Evolutionary conservation across 2,113 vertebrate species (phyloP).

Genomic region (Drymodes brunneopygia): DNA sequence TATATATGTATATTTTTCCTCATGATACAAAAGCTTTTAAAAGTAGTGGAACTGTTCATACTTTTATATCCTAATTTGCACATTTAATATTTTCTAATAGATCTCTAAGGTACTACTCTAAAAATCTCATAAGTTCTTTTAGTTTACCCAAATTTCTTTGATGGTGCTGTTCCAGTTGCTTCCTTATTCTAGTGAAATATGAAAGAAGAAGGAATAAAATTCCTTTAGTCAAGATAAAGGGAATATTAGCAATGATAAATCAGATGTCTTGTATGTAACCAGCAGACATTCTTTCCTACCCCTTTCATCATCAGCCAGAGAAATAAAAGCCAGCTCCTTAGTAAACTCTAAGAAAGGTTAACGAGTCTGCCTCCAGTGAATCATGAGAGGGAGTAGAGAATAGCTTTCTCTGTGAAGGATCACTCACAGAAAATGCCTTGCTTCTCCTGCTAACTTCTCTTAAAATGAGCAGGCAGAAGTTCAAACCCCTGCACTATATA

Average conservation of each 20-base stretch:
- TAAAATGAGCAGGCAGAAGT: not conserved
- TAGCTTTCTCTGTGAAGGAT: not conserved
- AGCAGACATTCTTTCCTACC: not conserved
- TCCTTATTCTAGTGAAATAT: not conserved
- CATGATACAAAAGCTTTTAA: not conserved
- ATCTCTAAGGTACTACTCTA: not conserved
- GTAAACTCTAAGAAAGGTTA: slow-evolving; percentile 33
- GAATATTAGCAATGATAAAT: not conserved
- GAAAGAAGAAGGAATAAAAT: not conserved
- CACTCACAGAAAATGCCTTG: not conserved
- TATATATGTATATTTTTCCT: not conserved
- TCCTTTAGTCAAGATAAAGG: not conserved
- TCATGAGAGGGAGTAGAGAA: not conserved
- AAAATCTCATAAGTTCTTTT: not conserved
- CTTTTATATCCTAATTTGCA: not conserved
- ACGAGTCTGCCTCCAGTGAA: not conserved
- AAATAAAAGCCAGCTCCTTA: slow-evolving; percentile 11
- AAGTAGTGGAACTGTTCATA: not conserved
- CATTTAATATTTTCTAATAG: not conserved
- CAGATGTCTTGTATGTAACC: not conserved
- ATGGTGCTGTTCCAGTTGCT: not conserved
- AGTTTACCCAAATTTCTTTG: not conserved
- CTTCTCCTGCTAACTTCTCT: not conserved
- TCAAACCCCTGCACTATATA: not conserved
- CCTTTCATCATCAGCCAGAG: slow-evolving; percentile 23